Evolutionary conservation across 2,888 invertebrate species (phyloP), one percentile per base, ranked within the genome.

Genomic region (Rhamnusium bicolor): DNA sequence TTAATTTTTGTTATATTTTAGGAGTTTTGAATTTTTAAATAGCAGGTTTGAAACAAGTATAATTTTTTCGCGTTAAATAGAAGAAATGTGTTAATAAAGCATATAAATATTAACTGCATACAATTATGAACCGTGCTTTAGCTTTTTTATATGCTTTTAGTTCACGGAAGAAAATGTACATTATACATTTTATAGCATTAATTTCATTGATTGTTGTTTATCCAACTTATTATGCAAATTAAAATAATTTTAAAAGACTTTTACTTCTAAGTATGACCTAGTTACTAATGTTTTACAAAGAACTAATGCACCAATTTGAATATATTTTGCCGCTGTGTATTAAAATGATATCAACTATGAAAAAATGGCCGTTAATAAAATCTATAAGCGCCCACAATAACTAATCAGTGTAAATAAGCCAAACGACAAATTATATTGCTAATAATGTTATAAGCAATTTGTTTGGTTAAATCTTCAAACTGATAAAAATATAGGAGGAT

Each of bases 181-280:
- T 61, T 46, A 10, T 40, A 61, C 12, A n/a, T 61, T 61, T 61
- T 61, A 58, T 7, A 32, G 61, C 46, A 21, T 19, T 70, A 69
- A 63, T 73, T 68, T 73, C 71, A 67, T 49, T 69, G 67, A 72
- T 69, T 72, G 74, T 68, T 72, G 70, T 71, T 71, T 71, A 71
- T 73, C 69, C 51, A 69, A 68, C 69, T 65, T 73, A 70, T 66
- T 73, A 77, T 74, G 77, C 72, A 77, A 78, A 79, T 78, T 69
- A 70, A 72, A 76, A 75, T 76, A 74, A 76, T 69, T 71, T 74
- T 63, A 73, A 76, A 71, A 77, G 78, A 80, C 80, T 80, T 79
- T 80, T 80, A 80, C 80, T 80, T 80, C 73, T 69, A 75, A 72
- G 71, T 73, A 69, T 78, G 80, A 80, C 80, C 80, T 72, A 80